Conservation (phyloP, 1,140 invertebrate genomes). For the Eriocheir sinensis region DNA sequence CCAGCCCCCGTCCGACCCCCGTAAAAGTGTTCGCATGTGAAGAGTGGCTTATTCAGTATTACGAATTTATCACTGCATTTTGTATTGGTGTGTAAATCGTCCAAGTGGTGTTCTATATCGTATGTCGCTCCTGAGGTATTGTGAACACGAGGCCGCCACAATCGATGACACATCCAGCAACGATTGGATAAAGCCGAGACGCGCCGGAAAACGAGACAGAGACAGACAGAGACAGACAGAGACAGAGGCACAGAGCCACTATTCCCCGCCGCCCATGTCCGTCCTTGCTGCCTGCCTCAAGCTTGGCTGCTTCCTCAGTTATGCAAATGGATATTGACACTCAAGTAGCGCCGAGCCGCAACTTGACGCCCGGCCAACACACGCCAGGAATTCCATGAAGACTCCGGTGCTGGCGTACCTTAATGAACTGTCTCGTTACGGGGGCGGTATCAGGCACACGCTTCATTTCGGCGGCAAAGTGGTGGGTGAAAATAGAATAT, state of each 20-base stretch:
- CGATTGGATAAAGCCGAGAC: too few relatives aligned
- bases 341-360: slow-evolving; percentile 19
- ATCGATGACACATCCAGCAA: too few relatives aligned
- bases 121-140: too few relatives aligned
- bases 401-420: not conserved
- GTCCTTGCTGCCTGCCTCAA: not conserved
- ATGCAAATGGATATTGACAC: slow-evolving; percentile 7
- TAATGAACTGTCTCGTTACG: not conserved
- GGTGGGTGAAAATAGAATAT: not conserved
- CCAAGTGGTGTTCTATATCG: too few relatives aligned
- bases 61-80: too few relatives aligned
- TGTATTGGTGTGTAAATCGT: too few relatives aligned
- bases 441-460: not conserved
- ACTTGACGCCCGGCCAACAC: slow-evolving; percentile 1
- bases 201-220: not conserved
- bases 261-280: not conserved
- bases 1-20: too few relatives aligned
- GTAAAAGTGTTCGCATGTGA: too few relatives aligned
- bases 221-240: too few relatives aligned
- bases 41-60: too few relatives aligned
- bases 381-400: not conserved
- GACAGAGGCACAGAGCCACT: too few relatives aligned
- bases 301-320: slow-evolving; percentile 21
- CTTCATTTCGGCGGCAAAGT: not conserved
- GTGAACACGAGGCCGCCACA: too few relatives aligned